Conservation (phyloP, 2,797 vertebrate genomes). For the Siniperca undulata region DNA sequence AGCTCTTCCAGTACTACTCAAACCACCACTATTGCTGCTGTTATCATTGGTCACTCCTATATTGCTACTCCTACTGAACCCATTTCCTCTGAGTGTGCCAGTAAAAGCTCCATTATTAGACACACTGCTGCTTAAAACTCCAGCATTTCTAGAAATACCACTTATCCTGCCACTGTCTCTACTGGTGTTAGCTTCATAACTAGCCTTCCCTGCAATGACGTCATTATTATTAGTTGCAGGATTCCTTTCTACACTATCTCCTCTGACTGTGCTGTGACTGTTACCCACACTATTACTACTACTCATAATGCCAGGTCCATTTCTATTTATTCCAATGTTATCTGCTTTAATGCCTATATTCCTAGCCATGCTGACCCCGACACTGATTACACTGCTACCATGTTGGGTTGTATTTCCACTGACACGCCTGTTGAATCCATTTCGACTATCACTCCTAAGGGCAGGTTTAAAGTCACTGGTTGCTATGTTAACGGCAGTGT, state of each 20-base stretch:
- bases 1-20: conserved; percentile 11
- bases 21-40: conserved; percentile 27
- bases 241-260: conserved; percentile 43
- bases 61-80: conserved; percentile 44
- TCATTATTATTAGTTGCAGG: conserved; percentile 64
- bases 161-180: conserved; percentile 43
- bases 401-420: conserved; percentile 56
- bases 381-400: conserved; percentile 41
- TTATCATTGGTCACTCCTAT: conserved; percentile 21
- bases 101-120: conserved; percentile 43
- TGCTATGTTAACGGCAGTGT: conserved; percentile 33
- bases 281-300: conserved; percentile 39
- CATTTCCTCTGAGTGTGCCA: conserved; percentile 45
- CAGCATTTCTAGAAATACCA: conserved; percentile 53
- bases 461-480: conserved; percentile 59
- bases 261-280: conserved; percentile 45
- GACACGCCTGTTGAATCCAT: conserved; percentile 54
- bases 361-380: conserved; percentile 28
- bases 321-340: conserved; percentile 48
- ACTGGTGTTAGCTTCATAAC: conserved; percentile 36
- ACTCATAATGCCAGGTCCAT: conserved; percentile 34
- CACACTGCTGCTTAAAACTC: conserved; percentile 34
- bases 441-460: conserved; percentile 44
- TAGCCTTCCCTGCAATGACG: conserved; percentile 48
- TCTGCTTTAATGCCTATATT: conserved; percentile 59